Conservation (phyloP, 2,113 vertebrate genomes). For the Aix galericulata region DNA sequence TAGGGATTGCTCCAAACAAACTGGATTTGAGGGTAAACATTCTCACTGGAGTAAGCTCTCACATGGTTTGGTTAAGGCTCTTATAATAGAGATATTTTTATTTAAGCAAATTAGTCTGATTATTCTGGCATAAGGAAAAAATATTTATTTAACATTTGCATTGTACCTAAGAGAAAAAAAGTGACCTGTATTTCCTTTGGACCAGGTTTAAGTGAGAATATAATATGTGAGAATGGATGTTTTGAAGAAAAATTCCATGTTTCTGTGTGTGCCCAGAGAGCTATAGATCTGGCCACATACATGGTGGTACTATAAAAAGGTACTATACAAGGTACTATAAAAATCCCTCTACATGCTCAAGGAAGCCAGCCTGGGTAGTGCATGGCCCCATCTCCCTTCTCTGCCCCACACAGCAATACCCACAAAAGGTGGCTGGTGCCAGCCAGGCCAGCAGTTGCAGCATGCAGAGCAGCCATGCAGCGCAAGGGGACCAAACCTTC, state of each 20-base stretch:
- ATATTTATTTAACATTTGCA: not conserved
- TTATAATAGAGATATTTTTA: not conserved
- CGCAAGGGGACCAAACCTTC: not conserved
- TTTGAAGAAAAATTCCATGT: not conserved
- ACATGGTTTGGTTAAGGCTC: not conserved
- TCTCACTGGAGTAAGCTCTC: not conserved
- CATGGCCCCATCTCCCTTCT: fast-evolving
- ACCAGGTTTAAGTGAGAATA: not conserved
- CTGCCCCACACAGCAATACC: not conserved
- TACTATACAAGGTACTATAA: too few species aligned
- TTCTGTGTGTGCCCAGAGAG: not conserved
- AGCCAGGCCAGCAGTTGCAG: not conserved
- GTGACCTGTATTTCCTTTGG: not conserved
- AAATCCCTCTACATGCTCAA: not conserved
- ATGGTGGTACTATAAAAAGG: too few species aligned
- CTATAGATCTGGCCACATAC: fast-evolving
- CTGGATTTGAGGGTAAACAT: fast-evolving
- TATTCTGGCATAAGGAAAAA: fast-evolving
- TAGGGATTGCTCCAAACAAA: not conserved
- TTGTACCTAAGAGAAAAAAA: not conserved
- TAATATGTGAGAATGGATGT: not conserved
- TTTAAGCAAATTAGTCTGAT: not conserved
- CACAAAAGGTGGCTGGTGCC: not conserved
- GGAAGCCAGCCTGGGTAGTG: not conserved
- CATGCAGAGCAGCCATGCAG: not conserved